Base-by-base conservation (phyloP, 2,888 invertebrate species). In the Lottia gigantea region DNA sequence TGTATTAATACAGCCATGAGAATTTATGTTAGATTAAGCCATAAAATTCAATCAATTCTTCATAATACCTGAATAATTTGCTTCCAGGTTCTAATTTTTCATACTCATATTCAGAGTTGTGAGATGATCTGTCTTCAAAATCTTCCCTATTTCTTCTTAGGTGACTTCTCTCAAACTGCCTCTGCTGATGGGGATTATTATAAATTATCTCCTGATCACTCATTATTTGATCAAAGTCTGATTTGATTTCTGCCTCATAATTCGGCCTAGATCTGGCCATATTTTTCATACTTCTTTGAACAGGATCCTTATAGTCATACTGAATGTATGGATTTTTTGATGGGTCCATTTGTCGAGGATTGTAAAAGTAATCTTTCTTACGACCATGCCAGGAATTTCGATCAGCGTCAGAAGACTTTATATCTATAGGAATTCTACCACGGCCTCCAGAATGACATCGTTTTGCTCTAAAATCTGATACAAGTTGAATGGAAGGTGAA, bases 71-170 rank as follows among this genome's bases (percentile, higher is more conserved):
- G 40, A 40, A 40, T 11, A 40, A 40, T 40, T 40, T 40, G 40
- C 40, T 40, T 4, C 75, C 75, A 26, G 74, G 75, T 26, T 71
- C 47, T 14, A 78, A 62, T 47, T 70, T 74, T 67, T 76, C 75
- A 71, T 72, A 76, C 4, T 64, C 61, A 31, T 71, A 45, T 23
- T 71, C 70, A 19, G 64, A 40, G 23, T 16, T 61, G 46, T 15
- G 16, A 15, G 25, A 19, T 62, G 62, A 40, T 62, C 46, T 26
- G 49, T 55, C 31, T n/a, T 14, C 16, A 62, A 8, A 7, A 31
- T 16, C 23, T 66, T 40, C 47, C 16, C 49, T 19, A 45, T 72
- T 61, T 67, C 40, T 47, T 46, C 19, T 64, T 55, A 25, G 4
- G 23, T 66, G 31, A 25, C 19, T 49, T 47, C 46, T 15, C n/a